Evolutionary conservation across 2,113 vertebrate species (phyloP), one percentile per base, ranked within the genome.

Genomic region (Sclerurus mexicanus): DNA sequence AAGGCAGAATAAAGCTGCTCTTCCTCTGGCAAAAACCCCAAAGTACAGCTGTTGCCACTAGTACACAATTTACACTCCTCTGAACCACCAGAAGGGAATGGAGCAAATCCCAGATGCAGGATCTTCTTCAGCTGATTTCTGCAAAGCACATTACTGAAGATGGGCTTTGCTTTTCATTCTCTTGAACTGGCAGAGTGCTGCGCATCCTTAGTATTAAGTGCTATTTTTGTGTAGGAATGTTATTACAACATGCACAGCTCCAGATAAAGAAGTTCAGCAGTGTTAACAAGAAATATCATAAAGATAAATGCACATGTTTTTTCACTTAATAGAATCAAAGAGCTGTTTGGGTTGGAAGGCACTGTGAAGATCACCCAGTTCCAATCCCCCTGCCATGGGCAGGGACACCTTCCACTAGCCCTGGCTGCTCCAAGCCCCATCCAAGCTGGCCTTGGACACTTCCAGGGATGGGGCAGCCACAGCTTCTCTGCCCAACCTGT

Each of bases 21-120:
- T 88, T 90, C 68, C 79, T 60, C 82, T 88, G 93, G 95, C 90
- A 94, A 40, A 59, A 84, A 56, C 68, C 73, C 80, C 73, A 62
- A 68, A 52, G 66, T 83, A 60, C 93, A 96, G 95, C 93, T 91
- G 82, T 76, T 94, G 68, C 75, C 24, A 30, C 60, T 71, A 28
- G 39, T 35, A 27, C 10, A 42, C 44, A 42, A 66, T 62, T 69
- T 87, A 83, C 56, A 30, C 79, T 75, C 42, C 90, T 74, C 75
- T 28, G 30, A 66, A 37, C 17, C 72, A 74, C 74, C 72, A 76
- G 46, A 42, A 73, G n/a, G 60, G 85, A 93, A 53, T 2, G 7
- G 74, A 93, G 55, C 75, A 72, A 80, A 79, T 78, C 74, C 85
- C 85, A 82, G 46, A 76, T 46, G 62, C 56, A 44, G 87, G 81